Conservation (phyloP, 2,113 vertebrate species). For the Neotoma lepida region DNA sequence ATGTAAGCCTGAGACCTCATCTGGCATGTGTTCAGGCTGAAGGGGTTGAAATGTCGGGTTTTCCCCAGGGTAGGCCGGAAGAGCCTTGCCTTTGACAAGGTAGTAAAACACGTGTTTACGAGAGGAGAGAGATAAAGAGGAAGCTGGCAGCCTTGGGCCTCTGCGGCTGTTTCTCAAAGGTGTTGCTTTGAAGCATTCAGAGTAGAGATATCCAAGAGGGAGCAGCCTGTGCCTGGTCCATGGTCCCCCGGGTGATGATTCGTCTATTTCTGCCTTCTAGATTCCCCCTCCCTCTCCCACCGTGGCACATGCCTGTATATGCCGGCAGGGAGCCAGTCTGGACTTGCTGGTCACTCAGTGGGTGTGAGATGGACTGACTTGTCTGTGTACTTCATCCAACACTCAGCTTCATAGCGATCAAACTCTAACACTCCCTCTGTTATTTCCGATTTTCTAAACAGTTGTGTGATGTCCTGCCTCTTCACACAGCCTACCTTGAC, state of each 20-base stretch:
- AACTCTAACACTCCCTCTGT: not conserved
- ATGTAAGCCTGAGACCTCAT: conserved; percentile 7
- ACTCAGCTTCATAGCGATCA: not conserved
- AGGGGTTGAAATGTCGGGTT: conserved; percentile 60
- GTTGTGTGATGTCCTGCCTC: not conserved
- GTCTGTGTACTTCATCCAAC: not conserved
- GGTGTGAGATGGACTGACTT: not conserved
- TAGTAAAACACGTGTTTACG: conserved; percentile 67
- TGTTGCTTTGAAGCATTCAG: not conserved
- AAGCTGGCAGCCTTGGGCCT: conserved; percentile 41
- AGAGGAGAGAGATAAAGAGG: conserved; percentile 63
- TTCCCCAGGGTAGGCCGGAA: conserved; percentile 59
- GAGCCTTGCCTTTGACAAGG: conserved; percentile 56
- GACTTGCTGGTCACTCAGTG: not conserved
- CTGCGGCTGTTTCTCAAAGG: conserved; percentile 23
- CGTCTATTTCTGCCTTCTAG: not conserved
- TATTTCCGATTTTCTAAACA: not conserved
- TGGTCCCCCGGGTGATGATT: not conserved
- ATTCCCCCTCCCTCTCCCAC: not conserved
- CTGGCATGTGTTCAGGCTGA: conserved; percentile 16
- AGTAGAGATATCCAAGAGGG: not conserved
- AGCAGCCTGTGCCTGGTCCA: not conserved
- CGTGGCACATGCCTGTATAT: not conserved
- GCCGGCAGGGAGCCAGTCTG: not conserved
- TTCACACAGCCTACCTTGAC: too few relatives aligned